A percentile compares a stretch with the other conserved stretches of the same genome.
Conservation (phyloP, 1,140 invertebrate genomes). For the Palaemon carinicauda region DNA sequence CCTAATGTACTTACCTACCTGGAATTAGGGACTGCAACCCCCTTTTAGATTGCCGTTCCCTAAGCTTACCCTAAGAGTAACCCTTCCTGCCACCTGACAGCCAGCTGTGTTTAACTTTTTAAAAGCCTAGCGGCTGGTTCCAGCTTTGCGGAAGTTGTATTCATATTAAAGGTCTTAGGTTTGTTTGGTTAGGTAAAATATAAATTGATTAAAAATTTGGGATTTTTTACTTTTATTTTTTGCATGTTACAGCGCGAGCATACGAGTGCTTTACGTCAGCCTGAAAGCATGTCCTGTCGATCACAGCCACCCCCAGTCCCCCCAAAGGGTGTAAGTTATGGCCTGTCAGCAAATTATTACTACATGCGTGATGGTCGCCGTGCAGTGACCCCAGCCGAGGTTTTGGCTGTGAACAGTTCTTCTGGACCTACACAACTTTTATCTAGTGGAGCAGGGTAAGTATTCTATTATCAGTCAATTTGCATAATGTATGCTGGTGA, state of each 20-base stretch:
- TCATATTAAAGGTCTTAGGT: too few species aligned
- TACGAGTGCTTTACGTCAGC: constrained; percentile 31
- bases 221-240: too few species aligned
- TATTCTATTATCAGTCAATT: not conserved
- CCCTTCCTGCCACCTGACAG: too few species aligned
- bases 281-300: constrained; percentile 6
- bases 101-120: too few species aligned
- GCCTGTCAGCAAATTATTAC: constrained; percentile 29
- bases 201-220: too few species aligned
- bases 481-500: not conserved
- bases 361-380: constrained; percentile 40
- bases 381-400: constrained; percentile 9
- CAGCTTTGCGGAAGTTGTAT: too few species aligned
- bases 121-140: too few species aligned
- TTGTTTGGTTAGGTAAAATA: too few species aligned
- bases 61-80: too few species aligned
- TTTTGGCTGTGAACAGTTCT: constrained; percentile 27
- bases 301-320: constrained; percentile 24
- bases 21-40: too few species aligned
- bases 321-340: constrained; percentile 22
- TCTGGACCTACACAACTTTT: constrained; percentile 19
- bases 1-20: too few species aligned
- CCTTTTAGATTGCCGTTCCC: too few species aligned
- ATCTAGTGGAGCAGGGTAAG: constrained; percentile 6
- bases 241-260: constrained; percentile 16